These are phyloP conservation scores for Austrolebias charrua DNA, from an alignment of 2,797 vertebrate species.

Conservation along the genomic window DNA sequence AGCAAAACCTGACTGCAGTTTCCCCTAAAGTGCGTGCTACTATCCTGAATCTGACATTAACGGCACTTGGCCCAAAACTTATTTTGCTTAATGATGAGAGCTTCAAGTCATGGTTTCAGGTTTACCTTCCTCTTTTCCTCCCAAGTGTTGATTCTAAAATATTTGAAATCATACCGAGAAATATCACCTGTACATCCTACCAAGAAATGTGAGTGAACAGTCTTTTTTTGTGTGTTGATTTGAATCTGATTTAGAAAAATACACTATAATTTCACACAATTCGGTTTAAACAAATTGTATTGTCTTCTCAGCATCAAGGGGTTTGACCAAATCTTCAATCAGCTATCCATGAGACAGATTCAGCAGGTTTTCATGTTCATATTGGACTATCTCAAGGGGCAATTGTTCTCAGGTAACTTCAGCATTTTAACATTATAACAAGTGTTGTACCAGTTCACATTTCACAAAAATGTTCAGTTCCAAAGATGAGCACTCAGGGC, in stretches of 20 bases:
- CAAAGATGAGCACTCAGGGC: too few species aligned
- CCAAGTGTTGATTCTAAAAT: conserved; percentile 44
- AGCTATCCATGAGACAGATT: conserved; percentile 48
- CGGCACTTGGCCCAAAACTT: conserved; percentile 33
- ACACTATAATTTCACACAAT: neutral
- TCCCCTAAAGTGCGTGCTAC: conserved; percentile 21
- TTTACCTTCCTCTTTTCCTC: conserved; percentile 52
- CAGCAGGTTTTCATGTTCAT: conserved; percentile 43
- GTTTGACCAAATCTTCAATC: conserved; percentile 39
- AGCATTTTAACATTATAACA: neutral
- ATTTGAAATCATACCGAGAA: conserved; percentile 52
- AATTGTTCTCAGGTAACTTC: conserved; percentile 36
- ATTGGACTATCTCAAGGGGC: conserved; percentile 45
- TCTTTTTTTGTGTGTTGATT: neutral
- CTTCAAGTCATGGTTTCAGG: conserved; percentile 62
- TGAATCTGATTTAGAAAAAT: neutral
- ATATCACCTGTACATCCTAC: conserved; percentile 64
- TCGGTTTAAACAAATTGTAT: neutral
- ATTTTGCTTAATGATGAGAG: conserved; percentile 19
- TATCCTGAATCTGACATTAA: conserved; percentile 59
- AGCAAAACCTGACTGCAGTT: conserved; percentile 19
- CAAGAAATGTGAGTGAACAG: conserved; percentile 59
- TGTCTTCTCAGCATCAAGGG: conserved; percentile 56
- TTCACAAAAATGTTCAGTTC: too few species aligned
- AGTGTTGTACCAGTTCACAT: too few species aligned